phyloP scores from a whole-genome alignment of 2,113 vertebrate species.

The Sminthopsis crassicaudata region DNA sequence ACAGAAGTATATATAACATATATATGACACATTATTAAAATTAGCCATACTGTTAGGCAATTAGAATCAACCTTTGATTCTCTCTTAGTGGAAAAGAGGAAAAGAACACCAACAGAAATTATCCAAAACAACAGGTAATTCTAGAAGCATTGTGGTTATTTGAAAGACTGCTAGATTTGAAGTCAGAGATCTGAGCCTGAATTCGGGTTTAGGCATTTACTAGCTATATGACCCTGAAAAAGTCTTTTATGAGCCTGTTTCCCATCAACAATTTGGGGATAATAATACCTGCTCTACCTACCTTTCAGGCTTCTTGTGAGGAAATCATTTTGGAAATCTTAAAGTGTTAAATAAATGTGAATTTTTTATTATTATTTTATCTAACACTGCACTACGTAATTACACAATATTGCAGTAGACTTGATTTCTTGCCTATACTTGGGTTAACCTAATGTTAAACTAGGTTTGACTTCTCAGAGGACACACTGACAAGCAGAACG shows the following conservation, averaged over 20 bases:
- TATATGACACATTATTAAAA: conserved; percentile 23
- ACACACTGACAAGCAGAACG: neutral
- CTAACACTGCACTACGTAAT: neutral
- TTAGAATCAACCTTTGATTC: neutral
- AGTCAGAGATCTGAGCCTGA: neutral
- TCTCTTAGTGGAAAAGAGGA: neutral
- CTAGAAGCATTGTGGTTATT: neutral
- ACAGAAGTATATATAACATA: conserved; percentile 15
- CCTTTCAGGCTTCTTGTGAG: neutral
- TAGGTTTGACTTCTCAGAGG: neutral
- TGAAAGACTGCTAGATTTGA: neutral
- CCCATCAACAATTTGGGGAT: neutral
- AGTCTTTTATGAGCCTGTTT: neutral
- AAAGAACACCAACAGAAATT: neutral
- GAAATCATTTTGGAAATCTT: neutral
- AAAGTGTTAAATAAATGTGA: neutral
- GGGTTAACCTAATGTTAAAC: neutral
- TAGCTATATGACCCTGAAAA: neutral
- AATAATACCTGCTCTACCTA: neutral
- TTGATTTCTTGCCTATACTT: neutral
- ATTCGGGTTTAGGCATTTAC: neutral
- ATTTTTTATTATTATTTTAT: neutral
- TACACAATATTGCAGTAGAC: neutral
- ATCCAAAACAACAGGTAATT: neutral
- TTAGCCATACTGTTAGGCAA: conserved; percentile 10